Evolutionary conservation across 2,888 invertebrate species (phyloP), one percentile per base, ranked within the genome.

Genomic region (Aethes cnicana): DNA sequence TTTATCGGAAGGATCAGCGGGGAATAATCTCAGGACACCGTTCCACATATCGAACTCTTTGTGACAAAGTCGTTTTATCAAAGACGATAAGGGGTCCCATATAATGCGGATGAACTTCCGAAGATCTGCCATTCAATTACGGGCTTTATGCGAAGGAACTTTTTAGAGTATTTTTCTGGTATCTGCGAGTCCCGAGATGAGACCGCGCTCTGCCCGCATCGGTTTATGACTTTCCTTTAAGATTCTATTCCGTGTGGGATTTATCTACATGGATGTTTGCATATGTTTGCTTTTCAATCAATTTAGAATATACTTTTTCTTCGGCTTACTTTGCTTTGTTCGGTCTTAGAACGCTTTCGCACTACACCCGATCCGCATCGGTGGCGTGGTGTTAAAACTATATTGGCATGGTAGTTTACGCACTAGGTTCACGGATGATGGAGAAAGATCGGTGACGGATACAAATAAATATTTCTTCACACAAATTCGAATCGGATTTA

Each of bases 41-140:
- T 26, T 43, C 36, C 36, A 16, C 39, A 37, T 36, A 52, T 52
- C 21, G 46, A 68, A 71, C 37, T 64, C 66, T 66, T 71, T 64
- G 71, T 78, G 78, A 84, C 84, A 80, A 84, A 83, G 83, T 83
- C 81, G 79, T 80, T 82, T 83, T 84, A 85, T 84, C 85, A 76
- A 76, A 55, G 64, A 61, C 69, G 79, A 80, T 80, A 80, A 79
- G 72, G 67, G 63, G 63, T 64, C 56, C 62, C 54, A 69, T 74
- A 39, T 72, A 32, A 35, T 26, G 30, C 30, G 16, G 32, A 35
- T 33, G 14, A 14, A 16, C 12, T 18, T 9, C 6, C n/a, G n/a
- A n/a, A n/a, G n/a, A n/a, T n/a, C n/a, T 46, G 14, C 11, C 11
- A 3, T 2, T 8, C 5, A n/a, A 50, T 18, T 14, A 8, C 20